A percentile compares a stretch with the other conserved stretches of the same genome.
Conservation (phyloP, 2,888 invertebrate species). For the Sarcophaga variegata region DNA sequence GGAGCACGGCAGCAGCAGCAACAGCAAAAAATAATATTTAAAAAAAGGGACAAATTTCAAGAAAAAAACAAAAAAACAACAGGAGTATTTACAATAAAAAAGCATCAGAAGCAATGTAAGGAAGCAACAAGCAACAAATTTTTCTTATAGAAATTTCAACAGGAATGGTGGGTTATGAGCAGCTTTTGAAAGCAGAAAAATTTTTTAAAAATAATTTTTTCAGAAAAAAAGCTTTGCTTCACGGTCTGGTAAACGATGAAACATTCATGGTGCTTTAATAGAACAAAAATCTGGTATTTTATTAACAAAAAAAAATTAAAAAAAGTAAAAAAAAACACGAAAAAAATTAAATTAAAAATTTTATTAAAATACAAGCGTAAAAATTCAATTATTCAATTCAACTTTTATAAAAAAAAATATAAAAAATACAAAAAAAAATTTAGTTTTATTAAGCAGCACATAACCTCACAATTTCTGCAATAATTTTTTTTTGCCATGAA, state of each 20-base stretch:
- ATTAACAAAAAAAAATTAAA: neutral
- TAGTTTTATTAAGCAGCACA: no score
- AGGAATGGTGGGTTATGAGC: neutral
- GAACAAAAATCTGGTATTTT: neutral
- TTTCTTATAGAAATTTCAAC: neutral
- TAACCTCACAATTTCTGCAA: no score
- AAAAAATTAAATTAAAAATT: no score
- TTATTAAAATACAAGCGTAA: conserved; percentile 47
- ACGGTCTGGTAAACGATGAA: neutral
- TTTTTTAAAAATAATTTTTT: neutral
- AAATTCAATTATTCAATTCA: conserved; percentile 64
- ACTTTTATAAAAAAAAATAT: conserved; percentile 16
- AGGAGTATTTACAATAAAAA: neutral
- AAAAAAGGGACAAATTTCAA: conserved; percentile 1
- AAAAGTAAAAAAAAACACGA: no score
- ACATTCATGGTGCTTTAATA: neutral
- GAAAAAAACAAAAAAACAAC: neutral
- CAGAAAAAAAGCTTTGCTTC: neutral
- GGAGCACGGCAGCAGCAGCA: neutral
- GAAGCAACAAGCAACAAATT: conserved; percentile 8
- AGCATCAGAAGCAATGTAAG: neutral
- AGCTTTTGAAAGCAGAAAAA: neutral
- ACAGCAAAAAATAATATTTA: neutral
- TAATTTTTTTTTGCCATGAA: conserved; percentile 21
- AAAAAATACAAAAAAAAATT: neutral